phyloP scores from a whole-genome alignment of 37 sponge, comb jelly and placozoan species.

The Beroe forskalii region DNA sequence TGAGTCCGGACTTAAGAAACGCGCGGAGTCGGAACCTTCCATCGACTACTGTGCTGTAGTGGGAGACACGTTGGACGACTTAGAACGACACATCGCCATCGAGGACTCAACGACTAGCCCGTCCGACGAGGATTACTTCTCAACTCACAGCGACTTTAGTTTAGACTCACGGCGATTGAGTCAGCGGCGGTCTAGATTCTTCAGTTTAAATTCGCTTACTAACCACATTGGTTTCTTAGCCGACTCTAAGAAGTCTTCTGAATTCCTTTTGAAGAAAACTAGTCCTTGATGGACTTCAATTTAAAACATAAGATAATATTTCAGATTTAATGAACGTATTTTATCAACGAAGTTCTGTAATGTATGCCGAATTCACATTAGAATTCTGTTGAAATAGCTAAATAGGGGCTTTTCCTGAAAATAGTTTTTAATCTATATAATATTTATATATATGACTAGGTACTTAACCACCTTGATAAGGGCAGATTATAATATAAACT shows the following conservation, averaged over 20 bases:
- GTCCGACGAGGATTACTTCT: slow-evolving; percentile 4
- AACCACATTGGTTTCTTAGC: background rate
- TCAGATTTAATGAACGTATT: too few species aligned
- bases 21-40: background rate
- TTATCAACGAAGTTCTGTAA: too few species aligned
- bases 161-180: background rate
- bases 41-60: background rate
- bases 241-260: background rate
- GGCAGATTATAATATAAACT: too few species aligned
- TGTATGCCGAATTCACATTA: too few species aligned
- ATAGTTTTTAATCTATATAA: too few species aligned
- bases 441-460: too few species aligned
- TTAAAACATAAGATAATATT: too few species aligned
- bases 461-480: too few species aligned
- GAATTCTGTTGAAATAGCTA: too few species aligned
- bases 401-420: too few species aligned
- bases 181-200: background rate
- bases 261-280: background rate
- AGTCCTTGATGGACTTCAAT: background rate
- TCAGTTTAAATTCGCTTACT: background rate
- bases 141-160: slow-evolving; percentile 37
- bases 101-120: background rate
- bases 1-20: too few species aligned
- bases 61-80: background rate
- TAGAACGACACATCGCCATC: background rate